Evolutionary conservation across 2,888 invertebrate species (phyloP), one percentile per base, ranked within the genome.

Genomic region (Atherix ibis): DNA sequence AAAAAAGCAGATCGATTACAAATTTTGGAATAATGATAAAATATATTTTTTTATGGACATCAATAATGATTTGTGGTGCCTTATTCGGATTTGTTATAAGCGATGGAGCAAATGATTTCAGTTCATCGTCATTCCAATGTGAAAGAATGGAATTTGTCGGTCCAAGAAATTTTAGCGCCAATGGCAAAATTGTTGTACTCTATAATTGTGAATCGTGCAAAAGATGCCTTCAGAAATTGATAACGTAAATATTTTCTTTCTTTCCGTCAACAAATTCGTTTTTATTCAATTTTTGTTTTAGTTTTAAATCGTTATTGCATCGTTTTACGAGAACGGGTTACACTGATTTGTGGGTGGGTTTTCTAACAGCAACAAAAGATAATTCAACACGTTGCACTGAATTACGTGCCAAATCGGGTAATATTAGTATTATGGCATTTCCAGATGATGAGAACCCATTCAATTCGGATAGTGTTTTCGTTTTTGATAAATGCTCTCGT

Each of bases 401-500:
- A 9, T 15, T 36, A 2, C 33, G 28, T 19, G 25, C 33, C 6
- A 38, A 27, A 24, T 29, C 37, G 4, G 36, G 40, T 12, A 37
- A 38, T 32, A 29, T 40, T 5, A 29, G 14, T 22, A 13, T 40
- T 4, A 31, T 40, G 4, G 37, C 38, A 2, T 29, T 38, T 9
- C 37, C 36, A 18, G 37, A 40, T 14, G 32, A 38, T n/a, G 18
- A 31, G 13, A 38, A 40, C 9, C 32, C 37, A 22, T 35, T 35
- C 24, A 32, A 40, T 3, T 29, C 37, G 14, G 37, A 32, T 14
- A 37, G 37, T 16, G 18, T 39, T 18, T 41, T 40, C 25, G 27
- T 40, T 25, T 41, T 43, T 30, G 41, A 43, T 38, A 36, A 38
- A 14, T 43, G 43, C 33, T 36, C 35, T 5, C 34, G 38, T 25